Conservation (phyloP, 2,888 invertebrate species). For the Muscina levida region DNA sequence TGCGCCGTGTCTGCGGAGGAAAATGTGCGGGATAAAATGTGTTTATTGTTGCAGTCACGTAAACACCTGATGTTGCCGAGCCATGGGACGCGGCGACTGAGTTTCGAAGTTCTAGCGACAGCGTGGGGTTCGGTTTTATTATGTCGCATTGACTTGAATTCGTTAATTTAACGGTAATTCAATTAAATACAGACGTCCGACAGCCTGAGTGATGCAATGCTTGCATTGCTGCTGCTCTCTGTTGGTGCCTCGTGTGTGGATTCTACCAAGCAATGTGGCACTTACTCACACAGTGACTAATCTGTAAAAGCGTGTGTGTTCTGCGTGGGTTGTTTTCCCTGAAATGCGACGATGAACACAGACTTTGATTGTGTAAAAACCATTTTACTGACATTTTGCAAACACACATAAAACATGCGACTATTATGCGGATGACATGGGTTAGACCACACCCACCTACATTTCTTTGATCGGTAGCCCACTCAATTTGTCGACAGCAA, state of each 20-base stretch:
- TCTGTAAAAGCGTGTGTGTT: too few relatives aligned
- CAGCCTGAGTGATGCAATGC: conserved; percentile 30
- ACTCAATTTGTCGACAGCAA: too few relatives aligned
- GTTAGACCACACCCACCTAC: too few relatives aligned
- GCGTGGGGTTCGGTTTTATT: conserved; percentile 28
- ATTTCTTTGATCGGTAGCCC: too few relatives aligned
- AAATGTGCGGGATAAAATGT: conserved; percentile 44
- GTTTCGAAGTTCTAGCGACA: not conserved
- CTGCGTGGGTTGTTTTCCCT: too few relatives aligned
- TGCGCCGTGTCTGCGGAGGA: not conserved
- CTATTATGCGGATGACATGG: too few relatives aligned
- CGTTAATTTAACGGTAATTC: conserved; percentile 61
- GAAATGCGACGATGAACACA: conserved; percentile 32
- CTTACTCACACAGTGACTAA: not conserved
- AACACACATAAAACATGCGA: too few relatives aligned
- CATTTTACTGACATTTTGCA: too few relatives aligned
- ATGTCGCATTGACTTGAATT: conserved; percentile 57
- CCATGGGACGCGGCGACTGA: not conserved
- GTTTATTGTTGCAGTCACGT: conserved; percentile 60
- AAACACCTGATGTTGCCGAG: conserved; percentile 48
- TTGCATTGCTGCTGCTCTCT: not conserved
- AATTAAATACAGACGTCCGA: conserved; percentile 52
- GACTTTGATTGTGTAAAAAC: too few relatives aligned
- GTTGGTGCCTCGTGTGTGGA: conserved; percentile 12
- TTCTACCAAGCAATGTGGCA: conserved; percentile 38